A percentile compares a stretch with the other conserved stretches of the same genome.
Evolutionary conservation across 2,888 invertebrate species (phyloP).

Genomic region (Strigamia maritima): DNA sequence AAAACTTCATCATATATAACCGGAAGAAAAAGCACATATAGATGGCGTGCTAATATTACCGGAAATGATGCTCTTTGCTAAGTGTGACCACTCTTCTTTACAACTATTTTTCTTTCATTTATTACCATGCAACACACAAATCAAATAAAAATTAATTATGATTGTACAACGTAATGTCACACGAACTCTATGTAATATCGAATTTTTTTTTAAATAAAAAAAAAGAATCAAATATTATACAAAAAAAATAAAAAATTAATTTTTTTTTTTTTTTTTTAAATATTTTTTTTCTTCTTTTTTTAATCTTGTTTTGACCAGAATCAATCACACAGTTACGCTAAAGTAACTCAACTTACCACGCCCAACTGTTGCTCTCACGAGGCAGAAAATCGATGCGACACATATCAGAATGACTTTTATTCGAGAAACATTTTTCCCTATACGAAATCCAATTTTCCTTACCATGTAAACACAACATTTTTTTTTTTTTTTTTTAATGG

Average conservation of each 20-base stretch:
- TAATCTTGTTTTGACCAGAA: neutral
- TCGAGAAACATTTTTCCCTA: too few species aligned
- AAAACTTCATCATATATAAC: neutral
- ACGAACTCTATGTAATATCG: too few species aligned
- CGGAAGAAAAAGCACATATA: neutral
- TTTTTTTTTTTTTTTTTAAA: neutral
- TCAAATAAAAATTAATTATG: too few species aligned
- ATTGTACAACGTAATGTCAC: too few species aligned
- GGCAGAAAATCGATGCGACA: constrained; percentile 2
- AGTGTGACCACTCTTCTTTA: neutral
- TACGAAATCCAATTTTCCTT: too few species aligned
- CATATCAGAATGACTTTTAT: too few species aligned
- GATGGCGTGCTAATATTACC: neutral
- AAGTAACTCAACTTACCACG: constrained; percentile 13
- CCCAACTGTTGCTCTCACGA: constrained; percentile 3
- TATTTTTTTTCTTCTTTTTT: too few species aligned
- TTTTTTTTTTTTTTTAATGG: too few species aligned
- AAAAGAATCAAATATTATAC: too few species aligned
- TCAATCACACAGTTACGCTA: constrained; percentile 5
- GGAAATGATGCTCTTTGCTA: neutral
- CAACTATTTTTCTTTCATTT: neutral
- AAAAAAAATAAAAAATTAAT: neutral
- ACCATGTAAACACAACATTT: too few species aligned
- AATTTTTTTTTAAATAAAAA: too few species aligned
- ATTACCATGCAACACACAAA: too few species aligned